phyloP scores from a whole-genome alignment of 2,888 invertebrate genomes.

The Pammene aurita region DNA sequence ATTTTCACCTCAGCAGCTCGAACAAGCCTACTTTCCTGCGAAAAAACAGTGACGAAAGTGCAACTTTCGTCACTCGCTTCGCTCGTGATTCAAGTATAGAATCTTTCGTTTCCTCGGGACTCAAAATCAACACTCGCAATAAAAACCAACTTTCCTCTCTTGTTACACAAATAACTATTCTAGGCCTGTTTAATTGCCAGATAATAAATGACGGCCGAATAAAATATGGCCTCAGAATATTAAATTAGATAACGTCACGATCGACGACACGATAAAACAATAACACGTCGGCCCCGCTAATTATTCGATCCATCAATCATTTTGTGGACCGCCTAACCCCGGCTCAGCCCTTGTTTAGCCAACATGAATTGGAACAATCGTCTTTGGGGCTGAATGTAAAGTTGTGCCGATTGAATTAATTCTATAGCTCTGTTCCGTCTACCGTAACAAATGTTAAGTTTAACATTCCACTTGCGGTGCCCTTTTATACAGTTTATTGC shows the following conservation, averaged over 20 bases:
- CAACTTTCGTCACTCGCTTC: too few species aligned
- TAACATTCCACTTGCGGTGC: slow-evolving; percentile 63
- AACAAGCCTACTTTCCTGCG: too few species aligned
- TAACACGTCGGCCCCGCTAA: slow-evolving; percentile 44
- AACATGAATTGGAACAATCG: slow-evolving; percentile 73
- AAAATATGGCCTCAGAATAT: slow-evolving; percentile 31
- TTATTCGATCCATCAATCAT: slow-evolving; percentile 63
- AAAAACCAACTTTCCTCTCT: too few species aligned
- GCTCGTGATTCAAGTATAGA: too few species aligned
- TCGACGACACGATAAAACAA: slow-evolving; percentile 39
- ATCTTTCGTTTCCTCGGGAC: too few species aligned
- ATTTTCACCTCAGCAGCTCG: too few species aligned
- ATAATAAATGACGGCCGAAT: slow-evolving; percentile 17
- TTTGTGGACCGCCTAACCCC: slow-evolving; percentile 63
- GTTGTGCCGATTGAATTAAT: slow-evolving; percentile 79
- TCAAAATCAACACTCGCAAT: too few species aligned
- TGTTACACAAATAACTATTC: too few species aligned
- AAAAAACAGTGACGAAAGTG: too few species aligned
- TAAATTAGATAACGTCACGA: slow-evolving; percentile 30
- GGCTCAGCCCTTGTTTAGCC: slow-evolving; percentile 66
- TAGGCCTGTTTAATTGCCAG: not conserved
- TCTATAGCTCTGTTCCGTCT: slow-evolving; percentile 75
- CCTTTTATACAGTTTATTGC: slow-evolving; percentile 55
- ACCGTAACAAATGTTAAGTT: slow-evolving; percentile 73
- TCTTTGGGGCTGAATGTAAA: slow-evolving; percentile 73